These are phyloP conservation scores for Manis pentadactyla DNA, from an alignment of 2,797 vertebrate genomes.

Conservation along the genomic window DNA sequence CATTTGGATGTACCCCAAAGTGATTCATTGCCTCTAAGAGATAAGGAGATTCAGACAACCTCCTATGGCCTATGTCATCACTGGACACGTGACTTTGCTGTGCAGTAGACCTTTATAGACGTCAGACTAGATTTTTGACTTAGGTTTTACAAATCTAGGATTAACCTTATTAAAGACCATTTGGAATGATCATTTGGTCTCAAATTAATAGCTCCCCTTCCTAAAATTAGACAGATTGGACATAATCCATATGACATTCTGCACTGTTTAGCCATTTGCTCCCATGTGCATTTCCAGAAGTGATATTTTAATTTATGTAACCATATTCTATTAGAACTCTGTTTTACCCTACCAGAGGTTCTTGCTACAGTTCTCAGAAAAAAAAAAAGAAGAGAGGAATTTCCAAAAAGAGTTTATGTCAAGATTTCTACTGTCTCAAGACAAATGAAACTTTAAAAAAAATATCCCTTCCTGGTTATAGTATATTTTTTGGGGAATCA, in stretches of 20 bases:
- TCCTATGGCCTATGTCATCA: neutral
- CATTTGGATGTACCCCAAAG: neutral
- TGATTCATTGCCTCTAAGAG: neutral
- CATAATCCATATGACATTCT: neutral
- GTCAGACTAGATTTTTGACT: constrained; percentile 29
- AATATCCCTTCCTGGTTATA: neutral
- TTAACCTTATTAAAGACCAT: constrained; percentile 33
- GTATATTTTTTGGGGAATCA: neutral
- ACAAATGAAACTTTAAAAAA: neutral
- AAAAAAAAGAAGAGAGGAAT: neutral
- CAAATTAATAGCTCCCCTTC: constrained; percentile 39
- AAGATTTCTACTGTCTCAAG: neutral
- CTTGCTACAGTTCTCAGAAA: neutral
- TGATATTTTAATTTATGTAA: constrained; percentile 23
- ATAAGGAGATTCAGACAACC: neutral
- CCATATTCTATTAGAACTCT: neutral
- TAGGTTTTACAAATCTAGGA: constrained; percentile 33
- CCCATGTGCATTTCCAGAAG: constrained; percentile 9
- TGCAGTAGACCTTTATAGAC: neutral
- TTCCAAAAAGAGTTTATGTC: neutral
- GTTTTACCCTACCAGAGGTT: neutral
- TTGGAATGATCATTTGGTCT: constrained; percentile 24
- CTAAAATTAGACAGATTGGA: constrained; percentile 53
- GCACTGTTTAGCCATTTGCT: neutral
- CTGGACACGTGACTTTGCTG: neutral